Evolutionary conservation across 2,113 vertebrate species (phyloP).

Genomic region (Hippopotamus amphibius): DNA sequence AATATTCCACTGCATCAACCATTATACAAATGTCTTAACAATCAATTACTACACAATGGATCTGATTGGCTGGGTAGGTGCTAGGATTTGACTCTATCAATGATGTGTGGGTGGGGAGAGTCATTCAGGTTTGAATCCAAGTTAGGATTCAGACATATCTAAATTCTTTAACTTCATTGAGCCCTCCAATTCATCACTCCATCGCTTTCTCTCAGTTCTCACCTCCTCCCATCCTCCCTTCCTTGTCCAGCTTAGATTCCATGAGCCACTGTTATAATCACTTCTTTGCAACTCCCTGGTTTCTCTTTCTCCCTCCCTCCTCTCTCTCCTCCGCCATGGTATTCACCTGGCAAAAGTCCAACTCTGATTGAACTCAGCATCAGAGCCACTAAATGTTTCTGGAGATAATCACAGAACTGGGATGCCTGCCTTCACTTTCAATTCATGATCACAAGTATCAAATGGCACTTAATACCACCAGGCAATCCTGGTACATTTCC

Average conservation of each 20-base stretch:
- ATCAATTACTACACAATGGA: not conserved
- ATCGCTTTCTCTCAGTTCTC: not conserved
- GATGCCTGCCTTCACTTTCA: not conserved
- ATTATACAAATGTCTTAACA: not conserved
- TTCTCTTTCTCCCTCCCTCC: not conserved
- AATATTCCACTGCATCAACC: not conserved
- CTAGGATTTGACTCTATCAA: not conserved
- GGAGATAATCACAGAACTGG: not conserved
- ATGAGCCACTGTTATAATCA: not conserved
- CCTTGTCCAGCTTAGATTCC: not conserved
- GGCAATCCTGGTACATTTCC: not conserved
- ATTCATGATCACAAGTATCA: not conserved
- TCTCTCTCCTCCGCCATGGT: not conserved
- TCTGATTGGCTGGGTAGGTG: not conserved
- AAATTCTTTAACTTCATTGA: not conserved
- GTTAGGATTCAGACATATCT: not conserved
- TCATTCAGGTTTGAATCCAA: constrained; percentile 14
- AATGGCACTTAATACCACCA: not conserved
- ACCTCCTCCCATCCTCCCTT: not conserved
- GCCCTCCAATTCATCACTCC: not conserved
- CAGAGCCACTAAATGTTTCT: not conserved
- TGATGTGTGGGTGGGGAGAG: not conserved
- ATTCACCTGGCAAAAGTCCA: not conserved
- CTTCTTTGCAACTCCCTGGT: not conserved
- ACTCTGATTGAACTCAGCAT: not conserved